phyloP scores from a whole-genome alignment of 2,113 vertebrate genomes.

The Cromileptes altivelis region DNA sequence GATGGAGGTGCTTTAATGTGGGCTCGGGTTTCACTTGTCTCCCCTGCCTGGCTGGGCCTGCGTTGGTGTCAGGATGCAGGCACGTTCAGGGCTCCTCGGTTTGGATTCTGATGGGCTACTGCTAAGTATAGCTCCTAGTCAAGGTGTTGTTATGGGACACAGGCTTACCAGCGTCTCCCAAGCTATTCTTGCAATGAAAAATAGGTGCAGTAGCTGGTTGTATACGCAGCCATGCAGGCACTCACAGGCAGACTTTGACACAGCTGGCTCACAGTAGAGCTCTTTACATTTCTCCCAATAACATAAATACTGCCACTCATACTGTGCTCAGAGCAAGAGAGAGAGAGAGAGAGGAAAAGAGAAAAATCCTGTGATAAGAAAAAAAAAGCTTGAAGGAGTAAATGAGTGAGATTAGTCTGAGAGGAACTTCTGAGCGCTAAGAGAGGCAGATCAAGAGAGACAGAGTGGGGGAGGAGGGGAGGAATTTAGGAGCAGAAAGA shows the following conservation, averaged over 20 bases:
- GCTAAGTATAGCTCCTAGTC: conserved; percentile 59
- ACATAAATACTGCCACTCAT: conserved; percentile 67
- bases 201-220: conserved; percentile 40
- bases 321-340: conserved; percentile 26
- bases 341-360: conserved; percentile 14
- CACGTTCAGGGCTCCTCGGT: conserved; percentile 53
- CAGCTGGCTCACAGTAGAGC: conserved; percentile 48
- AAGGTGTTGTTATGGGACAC: conserved; percentile 64
- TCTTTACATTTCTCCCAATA: conserved; percentile 56
- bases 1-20: conserved; percentile 83
- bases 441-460: conserved; percentile 50
- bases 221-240: conserved; percentile 34
- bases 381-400: conserved; percentile 49
- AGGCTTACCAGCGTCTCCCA: conserved; percentile 11
- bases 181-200: conserved; percentile 29
- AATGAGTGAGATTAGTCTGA: conserved; percentile 64
- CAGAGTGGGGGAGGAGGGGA: conserved; percentile 1
- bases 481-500: conserved; percentile 56
- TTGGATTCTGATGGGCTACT: conserved; percentile 46
- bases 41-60: conserved; percentile 73
- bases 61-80: conserved; percentile 73
- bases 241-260: conserved; percentile 32
- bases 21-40: conserved; percentile 82
- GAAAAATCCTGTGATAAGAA: conserved; percentile 38
- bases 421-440: conserved; percentile 39